Conservation (phyloP, 2,797 vertebrate genomes). For the Orestias chungarensis region DNA sequence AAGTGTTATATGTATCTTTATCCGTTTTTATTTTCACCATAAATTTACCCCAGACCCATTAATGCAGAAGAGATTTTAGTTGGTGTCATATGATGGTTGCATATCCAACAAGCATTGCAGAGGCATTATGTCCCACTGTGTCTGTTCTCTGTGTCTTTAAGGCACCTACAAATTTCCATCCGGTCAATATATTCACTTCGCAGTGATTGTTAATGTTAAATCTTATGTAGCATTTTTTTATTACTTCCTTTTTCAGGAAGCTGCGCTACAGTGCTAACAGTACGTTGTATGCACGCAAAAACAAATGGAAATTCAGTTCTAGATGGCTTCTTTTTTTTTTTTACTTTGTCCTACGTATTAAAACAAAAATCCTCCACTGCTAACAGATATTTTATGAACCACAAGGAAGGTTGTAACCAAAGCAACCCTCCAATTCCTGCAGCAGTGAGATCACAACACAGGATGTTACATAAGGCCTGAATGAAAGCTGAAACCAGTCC, state of each 20-base stretch:
- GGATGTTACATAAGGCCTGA: no score
- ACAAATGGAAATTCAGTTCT: not conserved
- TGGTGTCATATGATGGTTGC: not conserved
- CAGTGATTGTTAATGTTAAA: not conserved
- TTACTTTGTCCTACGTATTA: not conserved
- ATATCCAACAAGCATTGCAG: not conserved
- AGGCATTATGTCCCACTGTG: not conserved
- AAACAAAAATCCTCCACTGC: not conserved
- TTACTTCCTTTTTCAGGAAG: not conserved
- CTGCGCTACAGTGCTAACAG: not conserved
- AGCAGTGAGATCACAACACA: not conserved
- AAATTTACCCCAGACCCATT: not conserved
- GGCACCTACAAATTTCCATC: not conserved
- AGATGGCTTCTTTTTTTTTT: not conserved
- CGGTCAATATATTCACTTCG: not conserved
- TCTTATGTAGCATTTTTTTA: not conserved
- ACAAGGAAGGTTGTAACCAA: not conserved
- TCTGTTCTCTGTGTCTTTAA: not conserved
- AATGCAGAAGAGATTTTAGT: not conserved
- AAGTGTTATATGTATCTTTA: not conserved
- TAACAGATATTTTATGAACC: not conserved
- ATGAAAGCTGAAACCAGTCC: not conserved
- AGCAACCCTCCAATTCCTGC: not conserved
- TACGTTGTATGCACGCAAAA: not conserved
- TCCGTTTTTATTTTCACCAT: not conserved